Percentiles rank a stretch among this genome's conserved stretches.
phyloP scores from a whole-genome alignment of 2,888 invertebrate genomes.

The Eustalomyia histrio region DNA sequence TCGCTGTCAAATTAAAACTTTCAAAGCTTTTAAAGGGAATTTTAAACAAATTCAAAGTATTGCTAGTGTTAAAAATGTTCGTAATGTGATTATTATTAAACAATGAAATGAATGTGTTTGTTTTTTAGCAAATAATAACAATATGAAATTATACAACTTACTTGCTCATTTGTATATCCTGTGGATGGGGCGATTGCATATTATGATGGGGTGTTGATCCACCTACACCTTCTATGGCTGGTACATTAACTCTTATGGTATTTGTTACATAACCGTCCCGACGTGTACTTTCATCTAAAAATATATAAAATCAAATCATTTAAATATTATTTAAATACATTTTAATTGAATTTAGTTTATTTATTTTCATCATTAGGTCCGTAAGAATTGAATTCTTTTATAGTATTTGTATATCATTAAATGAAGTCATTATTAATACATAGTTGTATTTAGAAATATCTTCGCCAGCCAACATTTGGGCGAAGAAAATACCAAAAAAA shows the following conservation, averaged over 20 bases:
- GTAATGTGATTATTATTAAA: constrained; percentile 13
- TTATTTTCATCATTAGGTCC: no score
- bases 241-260: constrained; percentile 90
- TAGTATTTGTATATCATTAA: no score
- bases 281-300: constrained; percentile 76
- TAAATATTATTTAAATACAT: no score
- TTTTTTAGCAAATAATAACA: background rate
- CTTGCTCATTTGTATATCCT: constrained; percentile 84
- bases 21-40: background rate
- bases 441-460: no score
- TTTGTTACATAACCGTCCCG: constrained; percentile 91
- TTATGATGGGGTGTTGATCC: constrained; percentile 85
- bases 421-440: no score
- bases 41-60: constrained; percentile 73
- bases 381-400: no score
- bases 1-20: background rate
- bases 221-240: constrained; percentile 81
- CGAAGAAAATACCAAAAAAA: no score
- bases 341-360: no score
- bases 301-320: constrained; percentile 15
- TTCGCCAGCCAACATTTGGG: no score
- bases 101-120: background rate
- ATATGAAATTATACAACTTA: constrained; percentile 76
- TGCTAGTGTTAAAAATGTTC: constrained; percentile 59
- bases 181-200: constrained; percentile 86